A percentile compares a stretch with the other conserved stretches of the same genome.
Evolutionary conservation across 2,113 vertebrate species (phyloP).

Genomic region (Ameiurus melas): DNA sequence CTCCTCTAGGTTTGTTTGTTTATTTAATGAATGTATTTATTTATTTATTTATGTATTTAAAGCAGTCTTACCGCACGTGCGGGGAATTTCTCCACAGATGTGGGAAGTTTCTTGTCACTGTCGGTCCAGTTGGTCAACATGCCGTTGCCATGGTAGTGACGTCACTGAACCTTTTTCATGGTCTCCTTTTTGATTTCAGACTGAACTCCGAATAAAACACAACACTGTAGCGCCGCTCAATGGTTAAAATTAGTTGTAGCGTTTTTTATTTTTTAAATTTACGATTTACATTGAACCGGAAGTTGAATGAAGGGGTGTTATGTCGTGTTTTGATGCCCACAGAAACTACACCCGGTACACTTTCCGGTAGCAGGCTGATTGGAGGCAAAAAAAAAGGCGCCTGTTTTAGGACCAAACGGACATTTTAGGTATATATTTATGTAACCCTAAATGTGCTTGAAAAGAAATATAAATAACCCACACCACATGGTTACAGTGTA

Average conservation of each 20-base stretch:
- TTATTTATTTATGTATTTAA: not conserved
- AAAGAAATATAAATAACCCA: not conserved
- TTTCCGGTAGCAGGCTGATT: not conserved
- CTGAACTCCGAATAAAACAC: no score
- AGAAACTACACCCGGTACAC: not conserved
- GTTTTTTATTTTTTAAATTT: not conserved
- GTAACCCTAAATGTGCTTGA: not conserved
- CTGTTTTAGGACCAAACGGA: not conserved
- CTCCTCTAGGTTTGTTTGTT: no score
- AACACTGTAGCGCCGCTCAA: not conserved
- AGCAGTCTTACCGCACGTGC: conserved; percentile 1
- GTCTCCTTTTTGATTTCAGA: no score
- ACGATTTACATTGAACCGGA: not conserved
- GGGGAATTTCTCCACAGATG: not conserved
- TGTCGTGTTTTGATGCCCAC: not conserved
- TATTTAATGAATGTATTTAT: not conserved
- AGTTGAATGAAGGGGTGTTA: no score
- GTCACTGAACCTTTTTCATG: not conserved
- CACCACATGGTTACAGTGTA: not conserved
- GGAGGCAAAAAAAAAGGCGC: not conserved
- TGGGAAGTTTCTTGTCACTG: not conserved
- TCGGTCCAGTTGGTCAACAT: not conserved
- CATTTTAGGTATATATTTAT: not conserved
- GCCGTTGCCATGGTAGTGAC: conserved; percentile 23
- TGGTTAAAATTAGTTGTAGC: not conserved